Evolutionary conservation across 2,888 invertebrate species (phyloP), one percentile per base, ranked within the genome.

Genomic region (Amphipoea oculea): DNA sequence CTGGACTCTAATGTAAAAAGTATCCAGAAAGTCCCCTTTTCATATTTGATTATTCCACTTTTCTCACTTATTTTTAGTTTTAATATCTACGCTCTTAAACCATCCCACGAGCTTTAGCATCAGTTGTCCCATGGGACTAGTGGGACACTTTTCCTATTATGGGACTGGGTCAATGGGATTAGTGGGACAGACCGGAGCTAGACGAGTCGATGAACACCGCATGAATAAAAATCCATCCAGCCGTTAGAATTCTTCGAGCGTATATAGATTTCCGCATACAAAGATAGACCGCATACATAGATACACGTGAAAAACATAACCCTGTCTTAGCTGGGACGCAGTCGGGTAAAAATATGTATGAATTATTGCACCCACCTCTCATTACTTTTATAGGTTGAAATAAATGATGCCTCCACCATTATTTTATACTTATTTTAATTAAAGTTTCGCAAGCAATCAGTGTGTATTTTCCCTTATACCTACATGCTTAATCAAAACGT

Each of bases 401-500:
- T 36, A 23, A 48, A 68, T 48, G 0, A 14, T 66, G 73, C n/a
- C 29, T 29, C 1, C 12, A 40, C 40, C 12, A 40, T n/a, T n/a
- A 66, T 48, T 71, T 48, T 0, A 72, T 12, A 42, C 7, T 3
- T 20, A 60, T 23, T 48, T 63, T 40, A n/a, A 67, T 51, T 67
- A 0, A 40, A 40, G 7, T 14, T 17, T 45, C 17, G 2, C 17
- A 48, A 76, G 20, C 2, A 42, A 66, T 57, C 71, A 71, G 3
- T 63, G 36, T 54, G 45, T 63, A 54, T 54, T 51, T 68, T 78
- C 14, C 42, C 17, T 54, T 20, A 78, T 29, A 29, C 29, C 29
- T 20, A 45, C 4, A 45, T 54, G n/a, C 20, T 36, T 42, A 51
- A n/a, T 62, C 17, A 42, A 51, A 78, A 20, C 42, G 36, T 77